Conservation (phyloP, 2,888 invertebrate genomes). For the Nesidiocoris tenuis region DNA sequence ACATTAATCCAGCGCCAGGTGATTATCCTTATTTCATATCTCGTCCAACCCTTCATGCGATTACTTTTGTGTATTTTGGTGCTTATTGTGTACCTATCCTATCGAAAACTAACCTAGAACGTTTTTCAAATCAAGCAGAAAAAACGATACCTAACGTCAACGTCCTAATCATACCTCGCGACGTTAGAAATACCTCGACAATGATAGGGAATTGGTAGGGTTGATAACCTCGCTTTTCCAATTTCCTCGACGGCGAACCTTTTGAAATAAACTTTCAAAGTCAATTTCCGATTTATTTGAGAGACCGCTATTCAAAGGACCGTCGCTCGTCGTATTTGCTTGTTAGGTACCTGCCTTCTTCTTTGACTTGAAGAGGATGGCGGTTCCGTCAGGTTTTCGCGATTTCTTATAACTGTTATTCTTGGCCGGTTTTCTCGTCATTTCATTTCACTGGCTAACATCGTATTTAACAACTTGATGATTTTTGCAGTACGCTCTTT, state of each 20-base stretch:
- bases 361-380: background rate
- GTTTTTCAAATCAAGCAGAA: background rate
- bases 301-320: background rate
- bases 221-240: background rate
- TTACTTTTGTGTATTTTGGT: background rate
- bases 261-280: background rate
- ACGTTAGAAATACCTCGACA: background rate
- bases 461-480: too few relatives aligned
- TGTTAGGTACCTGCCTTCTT: background rate
- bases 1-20: conserved; percentile 52
- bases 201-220: background rate
- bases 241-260: background rate
- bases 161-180: background rate
- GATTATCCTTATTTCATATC: conserved; percentile 9
- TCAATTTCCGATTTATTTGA: background rate
- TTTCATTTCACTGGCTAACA: too few relatives aligned
- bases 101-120: too few relatives aligned
- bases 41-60: background rate
- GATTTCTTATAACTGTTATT: too few relatives aligned
- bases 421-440: too few relatives aligned
- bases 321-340: too few relatives aligned
- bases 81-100: too few relatives aligned
- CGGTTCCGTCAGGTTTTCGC: too few relatives aligned
- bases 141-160: background rate
- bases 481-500: too few relatives aligned